Conservation (phyloP, 2,797 vertebrate species). For the Siniperca undulata region DNA sequence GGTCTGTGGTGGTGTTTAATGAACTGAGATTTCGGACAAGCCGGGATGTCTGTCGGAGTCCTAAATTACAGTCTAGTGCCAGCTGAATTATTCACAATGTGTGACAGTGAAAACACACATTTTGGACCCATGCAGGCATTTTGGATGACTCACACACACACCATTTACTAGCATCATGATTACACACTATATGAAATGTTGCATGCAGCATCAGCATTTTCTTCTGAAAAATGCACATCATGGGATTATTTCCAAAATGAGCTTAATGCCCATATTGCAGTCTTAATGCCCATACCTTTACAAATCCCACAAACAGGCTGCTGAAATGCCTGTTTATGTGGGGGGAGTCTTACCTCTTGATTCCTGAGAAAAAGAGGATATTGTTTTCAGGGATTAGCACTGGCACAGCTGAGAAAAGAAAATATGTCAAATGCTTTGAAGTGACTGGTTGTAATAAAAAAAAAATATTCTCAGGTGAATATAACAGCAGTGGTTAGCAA, state of each 20-base stretch:
- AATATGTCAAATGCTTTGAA: conserved; percentile 16
- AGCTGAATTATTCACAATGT: conserved; percentile 29
- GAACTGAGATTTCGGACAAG: not conserved
- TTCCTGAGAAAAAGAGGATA: conserved; percentile 22
- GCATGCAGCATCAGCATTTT: not conserved
- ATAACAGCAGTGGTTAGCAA: not conserved
- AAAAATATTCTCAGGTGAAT: conserved; percentile 15
- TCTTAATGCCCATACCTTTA: not conserved
- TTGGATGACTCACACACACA: no score
- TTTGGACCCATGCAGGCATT: no score
- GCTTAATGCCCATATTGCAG: not conserved
- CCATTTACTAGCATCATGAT: not conserved
- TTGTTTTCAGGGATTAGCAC: conserved; percentile 55
- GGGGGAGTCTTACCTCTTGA: conserved; percentile 18
- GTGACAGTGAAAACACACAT: not conserved
- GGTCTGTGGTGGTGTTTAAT: not conserved
- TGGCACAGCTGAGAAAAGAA: conserved; percentile 10
- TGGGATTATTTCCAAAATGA: conserved; percentile 18
- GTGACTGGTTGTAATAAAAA: conserved; percentile 24
- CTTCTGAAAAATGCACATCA: not conserved
- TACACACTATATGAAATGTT: not conserved
- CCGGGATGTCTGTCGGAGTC: conserved; percentile 1
- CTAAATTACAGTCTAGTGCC: not conserved
- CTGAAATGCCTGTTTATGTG: conserved; percentile 9
- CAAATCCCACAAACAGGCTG: not conserved